Base-by-base conservation (phyloP, 2,113 vertebrate genomes). In the Chroicocephalus ridibundus region DNA sequence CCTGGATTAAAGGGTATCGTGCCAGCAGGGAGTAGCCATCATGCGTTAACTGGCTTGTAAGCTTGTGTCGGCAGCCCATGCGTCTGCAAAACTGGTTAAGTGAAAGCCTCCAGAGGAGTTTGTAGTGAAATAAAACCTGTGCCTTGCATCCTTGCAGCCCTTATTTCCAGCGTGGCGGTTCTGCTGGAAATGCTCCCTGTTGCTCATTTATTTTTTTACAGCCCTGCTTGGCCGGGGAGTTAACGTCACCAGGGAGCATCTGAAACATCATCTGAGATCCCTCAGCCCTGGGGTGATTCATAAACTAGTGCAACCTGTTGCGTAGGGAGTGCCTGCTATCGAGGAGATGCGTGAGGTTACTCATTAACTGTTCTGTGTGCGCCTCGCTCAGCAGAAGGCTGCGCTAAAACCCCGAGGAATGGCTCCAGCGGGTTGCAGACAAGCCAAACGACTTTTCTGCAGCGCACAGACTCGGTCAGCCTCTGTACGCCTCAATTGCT, bases 251-350 rank as follows among this genome's bases (percentile, higher is more conserved):
- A 4, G 38, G 49, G 66, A 25, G 77, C 44, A 49, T 44, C 52
- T 0, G 1, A 34, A 81, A 7, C 34, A 32, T 86, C 25, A 7
- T 31, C 40, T 3, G 60, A 57, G 42, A 11, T 88, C 65, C 52
- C 34, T 61, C 40, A 12, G 55, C 86, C 93, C 24, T 31, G 2
- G 58, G 38, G 93, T 96, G 96, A 97, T 96, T 97, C 93, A 95
- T 68, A 64, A 86, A 91, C 92, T 78, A 21, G 46, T 18, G 77
- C 10, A 82, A 96, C 96, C 81, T 64, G 90, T 96, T 75, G 57
- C 32, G 3, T 34, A 13, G 60, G 97, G 93, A 95, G 91, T 95
- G 89, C 90, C 93, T 40, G 68, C 70, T 85, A 4, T 90, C 34
- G 21, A 42, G 93, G 87, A 80, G 94, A 22, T 34, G 8, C 2